These are phyloP conservation scores for Mus spicilegus DNA, from an alignment of 2,113 vertebrate species.

Conservation along the genomic window DNA sequence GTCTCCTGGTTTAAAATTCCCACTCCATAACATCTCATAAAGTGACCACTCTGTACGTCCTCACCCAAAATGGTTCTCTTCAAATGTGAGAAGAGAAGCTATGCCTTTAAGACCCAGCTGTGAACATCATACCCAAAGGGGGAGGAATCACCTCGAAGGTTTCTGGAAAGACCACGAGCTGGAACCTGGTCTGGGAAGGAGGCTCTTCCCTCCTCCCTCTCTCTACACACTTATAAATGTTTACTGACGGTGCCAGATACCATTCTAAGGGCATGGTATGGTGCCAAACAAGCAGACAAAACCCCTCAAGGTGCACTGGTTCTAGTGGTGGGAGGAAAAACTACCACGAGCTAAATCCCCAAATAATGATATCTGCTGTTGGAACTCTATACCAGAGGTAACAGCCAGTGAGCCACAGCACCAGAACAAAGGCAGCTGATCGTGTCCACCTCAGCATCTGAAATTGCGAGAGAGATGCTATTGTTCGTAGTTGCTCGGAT, in stretches of 20 bases:
- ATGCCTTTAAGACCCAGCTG: neutral
- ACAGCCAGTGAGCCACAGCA: neutral
- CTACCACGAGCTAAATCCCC: neutral
- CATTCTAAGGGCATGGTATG: neutral
- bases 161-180: no score
- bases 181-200: neutral
- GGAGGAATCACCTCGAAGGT: neutral
- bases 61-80: neutral
- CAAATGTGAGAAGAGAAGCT: neutral
- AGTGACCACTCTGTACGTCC: neutral
- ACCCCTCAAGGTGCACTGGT: neutral
- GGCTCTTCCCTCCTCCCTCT: neutral
- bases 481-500: accelerated
- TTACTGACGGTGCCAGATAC: neutral
- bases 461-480: neutral
- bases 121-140: accelerated
- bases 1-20: neutral
- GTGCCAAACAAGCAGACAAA: neutral
- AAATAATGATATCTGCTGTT: neutral
- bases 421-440: neutral
- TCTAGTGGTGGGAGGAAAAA: neutral
- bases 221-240: neutral
- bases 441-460: neutral
- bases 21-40: neutral
- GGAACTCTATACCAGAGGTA: no score